Evolutionary conservation across 2,797 vertebrate genomes (phyloP).

Genomic region (Lophotriccus pileatus): DNA sequence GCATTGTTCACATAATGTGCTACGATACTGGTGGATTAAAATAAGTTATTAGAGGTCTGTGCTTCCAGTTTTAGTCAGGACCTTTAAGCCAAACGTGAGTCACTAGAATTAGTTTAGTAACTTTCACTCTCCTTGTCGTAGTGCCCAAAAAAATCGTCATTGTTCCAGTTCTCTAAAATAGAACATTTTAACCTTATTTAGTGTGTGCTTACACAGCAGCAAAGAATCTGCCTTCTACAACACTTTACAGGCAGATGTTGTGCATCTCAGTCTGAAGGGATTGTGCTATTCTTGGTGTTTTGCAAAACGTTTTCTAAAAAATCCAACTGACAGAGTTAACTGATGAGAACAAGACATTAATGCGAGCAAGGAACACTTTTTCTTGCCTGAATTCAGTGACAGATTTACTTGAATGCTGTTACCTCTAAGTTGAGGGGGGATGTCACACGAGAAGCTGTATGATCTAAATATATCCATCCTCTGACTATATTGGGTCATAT

Average conservation of each 20-base stretch:
- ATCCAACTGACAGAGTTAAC: background rate
- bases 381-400: background rate
- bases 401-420: background rate
- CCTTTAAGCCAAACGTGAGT: background rate
- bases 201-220: background rate
- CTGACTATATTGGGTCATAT: background rate
- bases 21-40: background rate
- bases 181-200: background rate
- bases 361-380: background rate
- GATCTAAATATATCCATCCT: slow-evolving; percentile 6
- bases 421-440: background rate
- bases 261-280: background rate
- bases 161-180: background rate
- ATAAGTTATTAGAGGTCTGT: background rate
- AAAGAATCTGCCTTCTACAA: background rate
- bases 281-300: background rate
- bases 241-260: background rate
- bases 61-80: background rate
- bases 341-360: background rate
- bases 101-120: background rate
- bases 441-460: background rate
- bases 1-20: background rate
- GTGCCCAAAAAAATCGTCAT: background rate
- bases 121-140: background rate
- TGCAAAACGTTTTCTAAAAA: background rate